Evolutionary conservation across 1,140 invertebrate genomes (phyloP), one percentile per base, ranked within the genome.

Genomic region (Pararge aegeria): DNA sequence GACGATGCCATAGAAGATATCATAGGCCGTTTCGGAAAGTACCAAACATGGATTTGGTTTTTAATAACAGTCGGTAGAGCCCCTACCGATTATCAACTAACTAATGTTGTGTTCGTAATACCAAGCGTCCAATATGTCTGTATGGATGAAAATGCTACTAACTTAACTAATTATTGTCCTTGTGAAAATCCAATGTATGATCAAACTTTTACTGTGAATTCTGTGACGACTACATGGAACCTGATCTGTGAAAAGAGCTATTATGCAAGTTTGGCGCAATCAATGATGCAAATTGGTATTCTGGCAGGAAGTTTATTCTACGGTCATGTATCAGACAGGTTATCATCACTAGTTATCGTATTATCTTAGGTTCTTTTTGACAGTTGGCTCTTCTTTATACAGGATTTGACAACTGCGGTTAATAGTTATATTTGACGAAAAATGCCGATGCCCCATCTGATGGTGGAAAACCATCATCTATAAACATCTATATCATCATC

Each of bases 1-100:
- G 78, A 76, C 61, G 80, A 83, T 55, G 63, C 40, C 5, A 75
- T 85, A 55, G 84, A 85, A 69, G 73, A 64, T 37, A 67, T 72
- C 5, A 78, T 83, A 13, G 82, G 82, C 4, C 61, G 71, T 18
- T 80, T 83, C 57, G 84, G 82, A 13, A 73, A 59, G 64, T 85
- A 83, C 29, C 84, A 85, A 64, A 64, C 67, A 37, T 83, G 80
- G 59, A 93, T 95, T 21, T 92, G 93, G 10, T 64, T 95, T 12
- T 79, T 95, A 9, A 77, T 95, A 30, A 53, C 64, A 10, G 24
- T 95, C 0, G 88, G 93, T 1, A 93, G 94, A 56, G 91, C 93
- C 63, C 93, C 94, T 0, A 92, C 93, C 0, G 93, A 94, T 18
- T 94, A 93, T 90, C 93, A 94, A 73, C 90, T 94, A 56, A 77